These are phyloP conservation scores for Drosophila prosaltans DNA, from an alignment of 1,140 invertebrate genomes.

Conservation along the genomic window DNA sequence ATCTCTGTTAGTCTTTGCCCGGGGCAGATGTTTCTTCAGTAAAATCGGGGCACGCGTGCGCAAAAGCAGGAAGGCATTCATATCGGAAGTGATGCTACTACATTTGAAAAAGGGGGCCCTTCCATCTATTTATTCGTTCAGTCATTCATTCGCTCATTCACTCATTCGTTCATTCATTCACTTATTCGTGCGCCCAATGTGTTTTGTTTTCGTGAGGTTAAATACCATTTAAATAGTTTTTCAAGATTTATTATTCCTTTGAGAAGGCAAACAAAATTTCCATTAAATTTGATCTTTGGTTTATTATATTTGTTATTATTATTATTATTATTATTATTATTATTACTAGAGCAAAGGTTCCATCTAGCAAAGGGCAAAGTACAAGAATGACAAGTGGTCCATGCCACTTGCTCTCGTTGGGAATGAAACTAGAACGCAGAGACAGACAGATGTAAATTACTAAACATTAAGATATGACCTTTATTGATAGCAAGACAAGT, in stretches of 20 bases:
- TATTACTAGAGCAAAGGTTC: not conserved
- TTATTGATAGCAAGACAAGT: too few relatives aligned
- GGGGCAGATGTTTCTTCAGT: conserved; percentile 69
- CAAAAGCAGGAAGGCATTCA: conserved; percentile 27
- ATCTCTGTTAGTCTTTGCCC: conserved; percentile 43
- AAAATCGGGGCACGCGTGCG: conserved; percentile 57
- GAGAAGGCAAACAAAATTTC: not conserved
- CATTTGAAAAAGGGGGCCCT: not conserved
- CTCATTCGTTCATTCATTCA: not conserved
- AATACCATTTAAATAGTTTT: conserved; percentile 24
- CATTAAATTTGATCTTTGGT: conserved; percentile 47
- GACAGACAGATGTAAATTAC: too few relatives aligned
- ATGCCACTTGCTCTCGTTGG: not conserved
- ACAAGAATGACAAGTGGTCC: conserved; percentile 41
- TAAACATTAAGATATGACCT: too few relatives aligned
- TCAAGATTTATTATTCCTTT: conserved; percentile 41
- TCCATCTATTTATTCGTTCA: not conserved
- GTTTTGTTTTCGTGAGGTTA: conserved; percentile 26
- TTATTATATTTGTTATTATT: conserved; percentile 44
- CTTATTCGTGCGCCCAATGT: not conserved
- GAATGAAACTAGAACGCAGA: too few relatives aligned
- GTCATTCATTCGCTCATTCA: not conserved
- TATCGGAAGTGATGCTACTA: conserved; percentile 60
- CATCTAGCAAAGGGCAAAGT: not conserved
- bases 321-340: conserved; percentile 14